Evolutionary conservation across 64 coral and sea anemone species (phyloP), one percentile per base, ranked within the genome.

Genomic region (Pocillopora verrucosa): DNA sequence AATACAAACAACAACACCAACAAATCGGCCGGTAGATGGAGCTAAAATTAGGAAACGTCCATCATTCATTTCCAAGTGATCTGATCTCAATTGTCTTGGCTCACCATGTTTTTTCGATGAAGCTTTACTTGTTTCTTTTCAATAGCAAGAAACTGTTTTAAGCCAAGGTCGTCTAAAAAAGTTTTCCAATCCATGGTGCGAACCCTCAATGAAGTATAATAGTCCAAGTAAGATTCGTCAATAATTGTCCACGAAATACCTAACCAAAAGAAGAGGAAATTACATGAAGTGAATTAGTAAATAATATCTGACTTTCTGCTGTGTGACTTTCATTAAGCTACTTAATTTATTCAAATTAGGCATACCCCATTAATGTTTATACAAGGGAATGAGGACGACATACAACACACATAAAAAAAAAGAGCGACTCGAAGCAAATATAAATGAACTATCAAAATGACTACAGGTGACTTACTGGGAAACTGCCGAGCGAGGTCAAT

Each of bases 131-230:
- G 79, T 38, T 88, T 94, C 72, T 80, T 94, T 78, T 98, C 76
- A 20, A 98, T 94, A 22, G 89, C 86, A 22, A 98, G 79, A 76
- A 94, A 98, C 24, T 94, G 80, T 24, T 86, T 69, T 38, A 98
- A 89, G 58, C 95, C 95, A 88, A 98, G 92, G 19, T 82, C 92
- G 76, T 74, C 65, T 16, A 98, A 79, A 34, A 98, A 98, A 58
- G 77, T 73, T 70, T 94, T 82, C 95, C 95, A 98, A 51, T 88
- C 89, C 24, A 73, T 35, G 34, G 20, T 20, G 11, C 41, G 68
- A 73, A 65, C 62, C 15, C 79, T 87, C 61, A 83, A 64, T 72
- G 60, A 35, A 41, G 59, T 58, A 17, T 79, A 73, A 16, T 56
- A 19, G 11, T 38, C 72, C 77, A 98, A 35, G 75, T 98, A 98